phyloP scores from a whole-genome alignment of 2,113 vertebrate genomes.

The Lycocorax pyrrhopterus region DNA sequence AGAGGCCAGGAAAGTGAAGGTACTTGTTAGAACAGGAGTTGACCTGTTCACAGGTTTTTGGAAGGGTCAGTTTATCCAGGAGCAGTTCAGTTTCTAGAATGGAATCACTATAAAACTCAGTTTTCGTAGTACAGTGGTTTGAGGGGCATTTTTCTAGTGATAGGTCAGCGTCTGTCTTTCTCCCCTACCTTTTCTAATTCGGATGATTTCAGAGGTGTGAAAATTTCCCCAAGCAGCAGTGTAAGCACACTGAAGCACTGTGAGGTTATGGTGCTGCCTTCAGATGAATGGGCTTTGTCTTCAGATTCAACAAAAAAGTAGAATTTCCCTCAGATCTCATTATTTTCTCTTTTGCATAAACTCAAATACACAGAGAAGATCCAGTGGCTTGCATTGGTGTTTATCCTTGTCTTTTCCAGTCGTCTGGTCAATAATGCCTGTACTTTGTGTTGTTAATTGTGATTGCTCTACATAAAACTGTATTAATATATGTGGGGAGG shows the following conservation, averaged over 20 bases:
- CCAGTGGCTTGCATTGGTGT: background rate
- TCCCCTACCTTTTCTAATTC: background rate
- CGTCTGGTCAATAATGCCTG: background rate
- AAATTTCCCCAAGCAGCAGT: background rate
- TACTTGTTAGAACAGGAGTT: background rate
- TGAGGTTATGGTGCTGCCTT: background rate
- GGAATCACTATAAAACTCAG: background rate
- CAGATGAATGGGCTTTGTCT: background rate
- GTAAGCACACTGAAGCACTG: background rate
- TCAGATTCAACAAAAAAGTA: background rate
- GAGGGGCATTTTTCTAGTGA: background rate
- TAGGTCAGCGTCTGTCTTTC: background rate
- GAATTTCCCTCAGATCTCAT: background rate
- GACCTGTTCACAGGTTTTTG: background rate
- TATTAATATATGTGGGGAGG: background rate
- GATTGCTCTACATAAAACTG: background rate
- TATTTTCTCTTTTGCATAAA: background rate
- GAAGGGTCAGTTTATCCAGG: background rate
- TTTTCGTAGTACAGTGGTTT: background rate
- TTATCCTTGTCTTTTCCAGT: background rate
- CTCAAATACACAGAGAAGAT: background rate
- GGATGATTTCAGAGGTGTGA: background rate
- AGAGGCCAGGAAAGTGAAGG: background rate
- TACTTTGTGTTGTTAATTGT: background rate
- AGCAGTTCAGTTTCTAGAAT: background rate